These are phyloP conservation scores for Arnoldichthys spilopterus DNA, from an alignment of 2,797 vertebrate genomes.

Conservation along the genomic window DNA sequence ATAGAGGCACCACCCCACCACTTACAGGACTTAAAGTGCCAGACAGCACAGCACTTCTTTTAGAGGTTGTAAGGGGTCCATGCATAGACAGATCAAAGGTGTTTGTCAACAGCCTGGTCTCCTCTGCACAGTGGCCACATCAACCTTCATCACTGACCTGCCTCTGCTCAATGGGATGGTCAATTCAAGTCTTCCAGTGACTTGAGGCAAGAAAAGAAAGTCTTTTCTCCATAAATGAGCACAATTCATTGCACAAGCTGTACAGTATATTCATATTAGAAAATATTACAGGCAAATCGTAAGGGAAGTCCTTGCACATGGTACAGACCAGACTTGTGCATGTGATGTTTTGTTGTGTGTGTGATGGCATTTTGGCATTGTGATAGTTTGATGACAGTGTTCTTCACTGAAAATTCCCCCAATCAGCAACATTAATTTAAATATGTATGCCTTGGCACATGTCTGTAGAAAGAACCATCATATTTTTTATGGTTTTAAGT, in stretches of 20 bases:
- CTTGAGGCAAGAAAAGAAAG: neutral
- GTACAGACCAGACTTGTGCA: neutral
- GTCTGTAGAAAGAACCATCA: slow-evolving; percentile 42
- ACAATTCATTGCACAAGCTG: neutral
- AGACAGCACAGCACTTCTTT: no score
- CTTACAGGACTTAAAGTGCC: no score
- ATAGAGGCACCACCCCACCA: no score
- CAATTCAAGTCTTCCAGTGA: neutral
- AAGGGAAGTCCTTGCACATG: neutral
- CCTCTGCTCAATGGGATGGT: neutral
- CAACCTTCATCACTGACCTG: neutral
- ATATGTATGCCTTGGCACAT: neutral
- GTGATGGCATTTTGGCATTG: no score
- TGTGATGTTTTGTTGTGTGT: slow-evolving; percentile 9
- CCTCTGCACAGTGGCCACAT: neutral
- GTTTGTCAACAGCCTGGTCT: no score
- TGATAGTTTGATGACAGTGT: neutral
- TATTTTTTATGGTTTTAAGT: slow-evolving; percentile 23
- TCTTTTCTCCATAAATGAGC: neutral
- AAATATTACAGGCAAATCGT: neutral
- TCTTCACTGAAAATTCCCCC: slow-evolving; percentile 44
- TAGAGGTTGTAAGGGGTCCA: no score
- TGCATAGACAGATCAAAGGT: no score
- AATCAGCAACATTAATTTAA: neutral
- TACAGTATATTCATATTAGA: no score